Evolutionary conservation across 2,888 invertebrate species (phyloP).

Genomic region (Trissonchulus latispiculum): DNA sequence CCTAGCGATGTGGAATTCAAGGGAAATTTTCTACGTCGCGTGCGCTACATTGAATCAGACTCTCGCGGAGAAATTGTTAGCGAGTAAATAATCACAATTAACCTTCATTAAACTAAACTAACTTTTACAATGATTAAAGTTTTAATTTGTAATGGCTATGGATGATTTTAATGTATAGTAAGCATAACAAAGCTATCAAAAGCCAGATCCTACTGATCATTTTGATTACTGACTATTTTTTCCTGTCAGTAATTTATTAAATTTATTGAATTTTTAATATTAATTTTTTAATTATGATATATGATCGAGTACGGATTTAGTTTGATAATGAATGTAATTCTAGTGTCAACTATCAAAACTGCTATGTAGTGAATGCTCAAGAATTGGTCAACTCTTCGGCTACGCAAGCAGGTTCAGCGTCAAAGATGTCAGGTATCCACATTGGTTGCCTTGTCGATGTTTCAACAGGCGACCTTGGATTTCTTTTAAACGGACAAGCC

Average conservation of each 20-base stretch:
- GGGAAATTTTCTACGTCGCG: conserved; percentile 51
- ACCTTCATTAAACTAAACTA: too few species aligned
- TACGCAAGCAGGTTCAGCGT: conserved; percentile 52
- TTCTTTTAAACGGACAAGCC: conserved; percentile 49
- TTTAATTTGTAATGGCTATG: too few species aligned
- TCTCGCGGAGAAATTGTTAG: conserved; percentile 59
- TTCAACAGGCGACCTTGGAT: conserved; percentile 81
- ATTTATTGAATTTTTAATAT: too few species aligned
- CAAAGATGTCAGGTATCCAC: conserved; percentile 75
- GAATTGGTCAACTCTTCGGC: conserved; percentile 83
- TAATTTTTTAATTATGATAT: too few species aligned
- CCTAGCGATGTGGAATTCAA: conserved; percentile 38
- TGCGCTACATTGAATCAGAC: conserved; percentile 80
- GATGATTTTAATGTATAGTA: too few species aligned
- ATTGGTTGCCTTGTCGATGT: conserved; percentile 94
- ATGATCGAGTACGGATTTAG: too few species aligned
- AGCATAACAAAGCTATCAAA: too few species aligned
- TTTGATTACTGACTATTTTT: too few species aligned
- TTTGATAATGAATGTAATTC: too few species aligned
- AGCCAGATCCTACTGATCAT: too few species aligned
- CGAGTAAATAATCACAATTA: conserved; percentile 5
- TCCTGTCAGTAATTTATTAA: too few species aligned
- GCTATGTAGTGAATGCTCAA: conserved; percentile 93
- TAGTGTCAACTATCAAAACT: conserved; percentile 63
- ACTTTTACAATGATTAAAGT: too few species aligned